These are phyloP conservation scores for Bujurquina vittata DNA, from an alignment of 2,113 vertebrate species.

Conservation along the genomic window DNA sequence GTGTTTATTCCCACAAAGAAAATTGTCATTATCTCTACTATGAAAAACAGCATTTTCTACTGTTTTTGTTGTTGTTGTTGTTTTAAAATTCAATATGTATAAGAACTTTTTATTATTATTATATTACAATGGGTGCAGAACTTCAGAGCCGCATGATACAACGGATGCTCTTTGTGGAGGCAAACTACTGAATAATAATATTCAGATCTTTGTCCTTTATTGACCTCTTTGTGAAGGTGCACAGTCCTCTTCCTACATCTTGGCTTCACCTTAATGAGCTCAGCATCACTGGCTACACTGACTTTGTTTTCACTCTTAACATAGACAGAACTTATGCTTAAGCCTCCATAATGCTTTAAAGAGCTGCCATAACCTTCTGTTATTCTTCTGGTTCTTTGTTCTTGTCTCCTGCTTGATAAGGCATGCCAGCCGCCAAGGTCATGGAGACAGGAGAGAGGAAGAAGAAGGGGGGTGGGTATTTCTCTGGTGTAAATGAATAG, in stretches of 20 bases:
- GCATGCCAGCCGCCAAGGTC: slow-evolving; percentile 79
- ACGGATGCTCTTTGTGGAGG: slow-evolving; percentile 30
- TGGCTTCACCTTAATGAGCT: slow-evolving; percentile 70
- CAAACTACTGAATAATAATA: slow-evolving; percentile 58
- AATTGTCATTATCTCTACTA: slow-evolving; percentile 4
- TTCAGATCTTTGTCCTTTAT: slow-evolving; percentile 73
- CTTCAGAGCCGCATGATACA: slow-evolving; percentile 9
- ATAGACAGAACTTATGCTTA: slow-evolving; percentile 74
- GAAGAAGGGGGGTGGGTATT: slow-evolving; percentile 52
- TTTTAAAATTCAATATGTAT: not conserved
- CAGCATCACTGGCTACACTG: slow-evolving; percentile 51
- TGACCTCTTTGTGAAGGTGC: slow-evolving; percentile 71
- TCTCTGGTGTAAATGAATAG: slow-evolving; percentile 78
- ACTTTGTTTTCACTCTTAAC: slow-evolving; percentile 73
- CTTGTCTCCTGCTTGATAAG: slow-evolving; percentile 78
- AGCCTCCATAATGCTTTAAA: slow-evolving; percentile 74
- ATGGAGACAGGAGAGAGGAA: slow-evolving; percentile 66
- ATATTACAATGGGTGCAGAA: not conserved
- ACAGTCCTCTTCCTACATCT: slow-evolving; percentile 55
- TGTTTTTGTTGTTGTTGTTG: slow-evolving; percentile 3
- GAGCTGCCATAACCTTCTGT: slow-evolving; percentile 80
- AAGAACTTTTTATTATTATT: not conserved
- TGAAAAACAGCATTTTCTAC: not conserved
- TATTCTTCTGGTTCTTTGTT: slow-evolving; percentile 78
- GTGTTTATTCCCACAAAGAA: slow-evolving; percentile 41